phyloP scores from a whole-genome alignment of 2,797 vertebrate genomes.

The Diplodus sargus region DNA sequence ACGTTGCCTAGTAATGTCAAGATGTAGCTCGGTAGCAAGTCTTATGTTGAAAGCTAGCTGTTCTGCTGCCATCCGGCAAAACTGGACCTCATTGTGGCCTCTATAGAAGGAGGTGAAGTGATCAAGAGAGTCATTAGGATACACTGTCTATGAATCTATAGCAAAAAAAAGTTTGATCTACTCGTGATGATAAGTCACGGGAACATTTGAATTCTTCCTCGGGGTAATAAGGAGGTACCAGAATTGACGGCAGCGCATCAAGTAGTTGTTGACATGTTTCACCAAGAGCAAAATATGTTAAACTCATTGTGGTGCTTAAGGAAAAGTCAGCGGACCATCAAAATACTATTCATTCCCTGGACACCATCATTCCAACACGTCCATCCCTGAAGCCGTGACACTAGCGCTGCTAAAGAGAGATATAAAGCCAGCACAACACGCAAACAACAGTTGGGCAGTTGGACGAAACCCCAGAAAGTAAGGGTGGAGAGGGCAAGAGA shows the following conservation, averaged over 20 bases:
- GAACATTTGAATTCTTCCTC: no score
- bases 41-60: no score
- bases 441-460: neutral
- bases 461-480: neutral
- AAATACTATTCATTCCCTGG: neutral
- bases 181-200: no score
- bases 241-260: neutral
- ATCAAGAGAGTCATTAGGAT: neutral
- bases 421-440: constrained; percentile 6
- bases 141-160: neutral
- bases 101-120: no score
- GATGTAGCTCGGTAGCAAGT: no score
- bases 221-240: no score
- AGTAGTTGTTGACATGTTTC: neutral
- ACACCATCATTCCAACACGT: neutral
- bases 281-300: neutral
- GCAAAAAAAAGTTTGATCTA: no score
- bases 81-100: neutral
- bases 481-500: constrained; percentile 21
- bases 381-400: neutral
- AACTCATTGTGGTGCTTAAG: neutral
- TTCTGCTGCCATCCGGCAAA: no score
- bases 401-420: neutral
- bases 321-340: neutral
- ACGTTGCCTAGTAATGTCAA: no score